Evolutionary conservation across 2,113 vertebrate species (phyloP).

Genomic region (Saccopteryx leptura): DNA sequence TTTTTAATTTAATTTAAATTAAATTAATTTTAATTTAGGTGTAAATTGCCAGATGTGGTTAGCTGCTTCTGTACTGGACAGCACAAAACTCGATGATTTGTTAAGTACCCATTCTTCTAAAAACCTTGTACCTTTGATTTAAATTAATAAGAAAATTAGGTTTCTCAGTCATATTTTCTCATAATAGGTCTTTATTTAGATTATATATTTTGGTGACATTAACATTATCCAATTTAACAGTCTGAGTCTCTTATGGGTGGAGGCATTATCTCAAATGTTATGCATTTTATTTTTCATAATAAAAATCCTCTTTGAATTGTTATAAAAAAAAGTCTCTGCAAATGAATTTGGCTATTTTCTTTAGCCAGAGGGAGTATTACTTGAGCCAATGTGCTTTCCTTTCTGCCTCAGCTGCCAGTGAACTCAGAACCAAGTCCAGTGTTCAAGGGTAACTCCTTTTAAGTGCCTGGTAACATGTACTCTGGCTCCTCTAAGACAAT

Average conservation of each 20-base stretch:
- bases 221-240: slow-evolving; percentile 43
- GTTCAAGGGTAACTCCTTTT: slow-evolving; percentile 15
- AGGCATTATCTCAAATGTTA: slow-evolving; percentile 19
- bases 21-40: slow-evolving; percentile 48
- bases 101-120: slow-evolving; percentile 51
- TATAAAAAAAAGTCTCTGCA: slow-evolving; percentile 54
- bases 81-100: background rate
- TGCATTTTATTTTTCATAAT: background rate
- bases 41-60: background rate
- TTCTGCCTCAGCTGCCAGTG: slow-evolving; percentile 19
- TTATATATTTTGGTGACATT: background rate
- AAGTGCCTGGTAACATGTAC: slow-evolving; percentile 24
- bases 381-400: slow-evolving; percentile 24
- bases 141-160: slow-evolving; percentile 59
- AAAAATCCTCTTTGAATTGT: slow-evolving; percentile 58
- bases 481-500: slow-evolving; percentile 13
- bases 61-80: background rate
- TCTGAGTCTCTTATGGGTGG: slow-evolving; percentile 18
- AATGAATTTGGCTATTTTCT: slow-evolving; percentile 55
- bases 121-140: slow-evolving; percentile 2
- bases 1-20: background rate
- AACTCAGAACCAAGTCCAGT: slow-evolving; percentile 58
- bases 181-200: slow-evolving; percentile 28
- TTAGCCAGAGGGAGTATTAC: slow-evolving; percentile 18
- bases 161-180: slow-evolving; percentile 27